Conservation (phyloP, 2,113 vertebrate species). For the Tragelaphus strepsiceros region DNA sequence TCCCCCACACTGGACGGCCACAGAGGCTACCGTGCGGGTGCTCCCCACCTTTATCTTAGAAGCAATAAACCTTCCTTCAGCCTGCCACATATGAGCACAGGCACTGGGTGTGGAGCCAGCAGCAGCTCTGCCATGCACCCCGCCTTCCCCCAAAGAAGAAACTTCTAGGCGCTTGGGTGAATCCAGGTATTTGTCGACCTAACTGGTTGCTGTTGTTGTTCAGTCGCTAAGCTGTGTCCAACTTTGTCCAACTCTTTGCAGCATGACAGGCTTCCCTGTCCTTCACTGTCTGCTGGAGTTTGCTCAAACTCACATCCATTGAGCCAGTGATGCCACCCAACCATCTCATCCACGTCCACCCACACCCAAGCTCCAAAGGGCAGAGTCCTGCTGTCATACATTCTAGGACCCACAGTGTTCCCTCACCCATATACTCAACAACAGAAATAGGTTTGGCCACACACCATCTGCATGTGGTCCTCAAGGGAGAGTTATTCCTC, state of each 20-base stretch:
- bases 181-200: neutral
- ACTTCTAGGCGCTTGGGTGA: neutral
- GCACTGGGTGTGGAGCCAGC: rapidly evolving
- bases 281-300: neutral
- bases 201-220: neutral
- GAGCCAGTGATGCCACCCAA: neutral
- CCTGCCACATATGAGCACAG: neutral
- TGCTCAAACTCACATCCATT: neutral
- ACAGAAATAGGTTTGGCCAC: neutral
- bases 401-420: neutral
- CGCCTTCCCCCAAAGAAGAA: neutral
- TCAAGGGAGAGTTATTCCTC: neutral
- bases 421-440: neutral
- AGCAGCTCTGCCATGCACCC: neutral
- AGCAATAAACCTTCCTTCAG: neutral
- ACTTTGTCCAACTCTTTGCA: neutral
- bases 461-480: neutral
- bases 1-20: neutral
- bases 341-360: neutral
- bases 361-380: too few relatives aligned
- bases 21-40: neutral
- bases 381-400: neutral
- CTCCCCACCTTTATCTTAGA: neutral
- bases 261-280: neutral
- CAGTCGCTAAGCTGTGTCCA: neutral